Evolutionary conservation across 2,113 vertebrate genomes (phyloP), one percentile per base, ranked within the genome.

Genomic region (Periophthalmus modestus): DNA sequence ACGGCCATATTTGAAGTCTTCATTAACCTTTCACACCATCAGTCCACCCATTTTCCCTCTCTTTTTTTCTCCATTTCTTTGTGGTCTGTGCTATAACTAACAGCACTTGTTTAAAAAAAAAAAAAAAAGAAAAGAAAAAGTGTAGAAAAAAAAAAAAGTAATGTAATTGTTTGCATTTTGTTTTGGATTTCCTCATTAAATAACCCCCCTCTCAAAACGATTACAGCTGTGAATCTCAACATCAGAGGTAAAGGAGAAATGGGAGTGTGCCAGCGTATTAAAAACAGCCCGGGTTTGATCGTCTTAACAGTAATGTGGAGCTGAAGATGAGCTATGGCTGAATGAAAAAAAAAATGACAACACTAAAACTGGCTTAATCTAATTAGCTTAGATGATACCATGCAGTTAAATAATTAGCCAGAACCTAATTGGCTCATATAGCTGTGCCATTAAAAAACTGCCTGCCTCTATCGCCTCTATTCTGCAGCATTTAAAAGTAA

Each of bases 401-500:
- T 81, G 82, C 80, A 72, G 84, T 88, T 86, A 87, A 90, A 86
- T 88, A 78, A 89, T 90, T 89, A 84, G 73, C 68, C 71, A 68
- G 43, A 83, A 79, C 47, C 84, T 78, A 85, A 84, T 85, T 85
- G 82, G 72, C 70, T 82, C 77, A 89, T 84, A 75, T 85, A 62
- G 28, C 66, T 55, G 72, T 16, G 69, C 77, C 68, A 59, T 87
- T 79, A 67, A 48, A 72, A 46, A 66, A 77, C 55, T 47, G 21
- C 52, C 68, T 80, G 66, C 76, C 36, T 21, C n/a, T 59, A 62
- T 71, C 69, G 13, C 55, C 15, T 58, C 74, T 70, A 70, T 77
- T 67, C 73, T 59, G 18, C 78, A 80, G 82, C 80, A 72, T 88
- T 83, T 83, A 43, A 79, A 86, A 85, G 79, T 81, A 80, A n/a